Evolutionary conservation across 2,113 vertebrate species (phyloP), one percentile per base, ranked within the genome.

Genomic region (Chrysemys picta): DNA sequence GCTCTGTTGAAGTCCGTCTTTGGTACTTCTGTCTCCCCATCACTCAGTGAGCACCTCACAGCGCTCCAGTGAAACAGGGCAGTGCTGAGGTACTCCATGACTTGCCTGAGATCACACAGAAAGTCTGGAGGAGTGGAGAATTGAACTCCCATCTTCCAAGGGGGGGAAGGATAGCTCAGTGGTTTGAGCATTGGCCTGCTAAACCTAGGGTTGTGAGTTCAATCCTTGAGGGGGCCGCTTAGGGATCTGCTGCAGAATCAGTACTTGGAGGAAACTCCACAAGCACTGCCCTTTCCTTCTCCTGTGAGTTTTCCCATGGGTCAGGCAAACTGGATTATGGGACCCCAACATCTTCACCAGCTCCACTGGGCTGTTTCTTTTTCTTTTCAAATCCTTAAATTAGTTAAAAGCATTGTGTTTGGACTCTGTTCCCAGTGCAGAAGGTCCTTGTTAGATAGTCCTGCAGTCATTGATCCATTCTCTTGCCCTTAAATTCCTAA

Each of bases 381-480:
- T 54, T 89, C 29, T 69, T 92, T 93, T 88, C 62, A 80, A 88
- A 85, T 56, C 31, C 22, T 89, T 90, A 84, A 89, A 81, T 81
- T 86, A 79, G 1, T 62, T 12, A 29, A 14, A 89, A 65, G 42
- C 10, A 14, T 49, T 83, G 31, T n/a, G 52, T 52, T 84, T 85
- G 76, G 52, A 16, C 65, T 80, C 29, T 47, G 21, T 89, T 91
- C 49, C 56, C 27, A 85, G 82, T 82, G 87, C 12, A n/a, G 24
- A 13, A 19, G 8, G 45, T 27, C 17, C 82, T 57, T 84, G n/a
- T 25, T 75, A 75, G 38, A 45, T 76, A 45, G 11, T 45, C 42
- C 22, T 47, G 75, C 42, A 78, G 24, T 8, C 38, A 78, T 38
- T 62, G 78, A 31, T 38, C 13, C 31, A 14, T 17, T 9, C 8